phyloP scores from a whole-genome alignment of 2,797 vertebrate species.

The Coccyzus lansbergi region DNA sequence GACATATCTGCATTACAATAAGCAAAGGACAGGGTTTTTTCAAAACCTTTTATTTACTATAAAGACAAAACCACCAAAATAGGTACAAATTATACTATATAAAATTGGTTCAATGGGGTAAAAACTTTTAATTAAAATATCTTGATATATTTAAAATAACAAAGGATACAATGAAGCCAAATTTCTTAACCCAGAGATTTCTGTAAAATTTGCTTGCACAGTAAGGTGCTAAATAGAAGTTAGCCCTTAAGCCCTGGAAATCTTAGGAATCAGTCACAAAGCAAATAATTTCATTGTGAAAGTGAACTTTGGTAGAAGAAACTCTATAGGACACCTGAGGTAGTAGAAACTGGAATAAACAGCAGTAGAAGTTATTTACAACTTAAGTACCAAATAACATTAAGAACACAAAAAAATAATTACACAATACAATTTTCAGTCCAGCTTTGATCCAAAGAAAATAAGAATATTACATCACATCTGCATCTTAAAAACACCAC shows the following conservation, averaged over 20 bases:
- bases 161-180: slow-evolving; percentile 90
- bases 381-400: slow-evolving; percentile 90
- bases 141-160: slow-evolving; percentile 90
- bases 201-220: slow-evolving; percentile 87
- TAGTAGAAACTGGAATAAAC: slow-evolving; percentile 94
- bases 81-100: slow-evolving; percentile 92
- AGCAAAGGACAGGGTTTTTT: slow-evolving; percentile 73
- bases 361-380: slow-evolving; percentile 90
- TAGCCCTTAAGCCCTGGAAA: slow-evolving; percentile 92
- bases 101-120: slow-evolving; percentile 90
- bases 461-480: slow-evolving; percentile 86
- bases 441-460: slow-evolving; percentile 91
- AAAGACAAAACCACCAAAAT: slow-evolving; percentile 91
- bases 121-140: slow-evolving; percentile 93
- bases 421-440: slow-evolving; percentile 88
- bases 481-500: slow-evolving; percentile 83
- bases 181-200: slow-evolving; percentile 89
- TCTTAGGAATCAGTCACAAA: slow-evolving; percentile 89
- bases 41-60: slow-evolving; percentile 92
- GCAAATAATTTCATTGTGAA: slow-evolving; percentile 88
- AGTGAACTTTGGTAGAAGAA: slow-evolving; percentile 95
- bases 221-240: slow-evolving; percentile 90
- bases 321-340: slow-evolving; percentile 93
- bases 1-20: background rate
- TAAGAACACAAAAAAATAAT: slow-evolving; percentile 86